Base-by-base conservation (phyloP, 2,888 invertebrate genomes). In the Tupiocoris notatus region DNA sequence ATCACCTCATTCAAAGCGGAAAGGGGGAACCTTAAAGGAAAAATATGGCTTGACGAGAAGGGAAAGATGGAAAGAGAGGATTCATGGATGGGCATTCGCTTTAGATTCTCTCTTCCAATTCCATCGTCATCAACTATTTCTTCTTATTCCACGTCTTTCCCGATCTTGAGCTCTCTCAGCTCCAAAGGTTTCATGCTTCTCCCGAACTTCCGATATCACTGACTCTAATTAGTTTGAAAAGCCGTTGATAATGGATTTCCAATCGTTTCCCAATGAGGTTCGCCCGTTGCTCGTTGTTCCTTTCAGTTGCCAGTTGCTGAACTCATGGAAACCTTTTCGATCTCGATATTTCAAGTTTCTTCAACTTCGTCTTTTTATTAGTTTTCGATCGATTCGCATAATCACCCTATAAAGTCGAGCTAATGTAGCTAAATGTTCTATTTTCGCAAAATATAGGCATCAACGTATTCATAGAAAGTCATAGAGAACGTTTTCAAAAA, bases 231-330 rank as follows among this genome's bases (percentile, higher is more conserved):
- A 63, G 63, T 63, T 59, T 63, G 63, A 21, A 63, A 63, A 39
- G 39, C 39, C 39, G 39, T 39, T 39, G 39, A 16, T 63, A 63
- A 63, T 63, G 63, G 63, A 63, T 63, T 63, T 63, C 63, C 63
- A 63, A 63, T 63, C 63, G 63, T 21, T 63, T 21, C 22, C 22
- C 20, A 63, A 63, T 63, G 63, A 63, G 20, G 9, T 63, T 63
- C 63, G 9, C 20, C 16, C n/a, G 7, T 9, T 17, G 16, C 63
- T 39, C 39, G 39, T 39, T 39, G 39, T 39, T 39, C 39, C 39
- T 39, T 39, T 39, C 39, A 39, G 39, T 39, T 39, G 39, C 39
- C 39, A 39, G 39, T 39, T 39, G 39, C 39, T 39, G 39, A 39
- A 3, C 39, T 39, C 39, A 7, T 39, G 6, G 6, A 39, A 12